A percentile compares a stretch with the other conserved stretches of the same genome.
Evolutionary conservation across 2,113 vertebrate species (phyloP).

Genomic region (Percopsis transmontana): DNA sequence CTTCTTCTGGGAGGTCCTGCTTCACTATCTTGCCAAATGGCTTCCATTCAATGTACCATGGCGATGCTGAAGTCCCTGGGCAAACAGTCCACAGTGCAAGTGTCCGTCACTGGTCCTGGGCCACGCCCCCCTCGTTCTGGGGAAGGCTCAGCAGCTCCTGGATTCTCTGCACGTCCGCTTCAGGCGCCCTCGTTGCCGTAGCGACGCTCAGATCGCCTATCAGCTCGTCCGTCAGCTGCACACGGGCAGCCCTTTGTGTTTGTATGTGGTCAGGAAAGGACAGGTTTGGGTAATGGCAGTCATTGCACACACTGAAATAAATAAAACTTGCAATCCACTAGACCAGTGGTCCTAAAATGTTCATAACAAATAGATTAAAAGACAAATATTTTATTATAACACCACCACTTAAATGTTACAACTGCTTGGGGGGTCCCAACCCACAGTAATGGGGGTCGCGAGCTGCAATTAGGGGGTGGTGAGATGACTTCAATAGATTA

Average conservation of each 20-base stretch:
- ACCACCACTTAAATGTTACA: no score
- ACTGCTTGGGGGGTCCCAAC: no score
- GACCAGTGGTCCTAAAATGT: no score
- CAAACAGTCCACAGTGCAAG: background rate
- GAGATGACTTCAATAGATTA: no score
- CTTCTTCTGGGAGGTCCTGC: background rate
- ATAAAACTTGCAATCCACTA: no score
- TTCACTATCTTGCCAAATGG: background rate
- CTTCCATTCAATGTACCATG: no score
- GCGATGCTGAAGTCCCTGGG: background rate
- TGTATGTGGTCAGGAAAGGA: background rate
- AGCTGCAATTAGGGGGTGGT: no score
- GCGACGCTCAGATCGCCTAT: slow-evolving; percentile 61
- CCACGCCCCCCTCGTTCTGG: slow-evolving; percentile 39
- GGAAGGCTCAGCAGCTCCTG: slow-evolving; percentile 71
- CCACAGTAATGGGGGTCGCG: no score
- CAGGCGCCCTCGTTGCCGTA: slow-evolving; percentile 22
- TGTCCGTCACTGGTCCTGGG: slow-evolving; percentile 27
- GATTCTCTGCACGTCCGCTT: slow-evolving; percentile 67
- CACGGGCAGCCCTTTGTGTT: slow-evolving; percentile 66
- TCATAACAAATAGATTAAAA: no score
- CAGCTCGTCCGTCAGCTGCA: slow-evolving; percentile 76
- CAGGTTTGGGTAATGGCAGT: background rate
- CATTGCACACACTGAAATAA: background rate
- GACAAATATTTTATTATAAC: no score